A percentile compares a stretch with the other conserved stretches of the same genome.
phyloP scores from a whole-genome alignment of 2,888 invertebrate species.

The Stenichneumon culpator region DNA sequence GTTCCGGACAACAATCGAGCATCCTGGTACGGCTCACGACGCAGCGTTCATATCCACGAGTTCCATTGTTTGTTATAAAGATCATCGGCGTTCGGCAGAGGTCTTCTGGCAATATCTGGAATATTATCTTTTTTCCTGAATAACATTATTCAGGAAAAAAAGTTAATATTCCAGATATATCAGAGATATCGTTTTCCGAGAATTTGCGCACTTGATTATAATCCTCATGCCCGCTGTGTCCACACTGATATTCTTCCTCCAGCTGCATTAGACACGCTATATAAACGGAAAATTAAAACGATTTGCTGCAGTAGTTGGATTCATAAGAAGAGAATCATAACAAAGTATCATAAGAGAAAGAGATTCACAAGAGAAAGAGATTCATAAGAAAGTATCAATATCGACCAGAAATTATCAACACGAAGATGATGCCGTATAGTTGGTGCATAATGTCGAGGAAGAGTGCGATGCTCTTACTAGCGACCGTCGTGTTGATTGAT shows the following conservation, averaged over 20 bases:
- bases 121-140: no score
- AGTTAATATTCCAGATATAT: neutral
- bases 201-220: neutral
- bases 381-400: neutral
- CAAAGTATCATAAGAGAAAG: neutral
- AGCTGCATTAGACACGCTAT: neutral
- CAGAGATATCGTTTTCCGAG: neutral
- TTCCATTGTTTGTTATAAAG: no score
- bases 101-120: no score
- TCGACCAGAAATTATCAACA: neutral
- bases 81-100: no score
- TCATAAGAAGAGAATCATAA: neutral
- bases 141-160: no score
- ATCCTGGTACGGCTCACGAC: conserved; percentile 84
- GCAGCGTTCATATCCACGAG: conserved; percentile 85
- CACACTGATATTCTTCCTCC: neutral
- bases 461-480: neutral
- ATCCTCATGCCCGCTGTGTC: neutral
- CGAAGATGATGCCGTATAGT: neutral
- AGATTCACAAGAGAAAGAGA: neutral
- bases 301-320: neutral
- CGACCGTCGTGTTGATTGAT: conserved; percentile 1
- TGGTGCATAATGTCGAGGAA: neutral
- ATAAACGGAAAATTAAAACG: neutral
- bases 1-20: conserved; percentile 86